These are phyloP conservation scores for Euwallacea fornicatus DNA, from an alignment of 1,140 invertebrate genomes.

Conservation along the genomic window DNA sequence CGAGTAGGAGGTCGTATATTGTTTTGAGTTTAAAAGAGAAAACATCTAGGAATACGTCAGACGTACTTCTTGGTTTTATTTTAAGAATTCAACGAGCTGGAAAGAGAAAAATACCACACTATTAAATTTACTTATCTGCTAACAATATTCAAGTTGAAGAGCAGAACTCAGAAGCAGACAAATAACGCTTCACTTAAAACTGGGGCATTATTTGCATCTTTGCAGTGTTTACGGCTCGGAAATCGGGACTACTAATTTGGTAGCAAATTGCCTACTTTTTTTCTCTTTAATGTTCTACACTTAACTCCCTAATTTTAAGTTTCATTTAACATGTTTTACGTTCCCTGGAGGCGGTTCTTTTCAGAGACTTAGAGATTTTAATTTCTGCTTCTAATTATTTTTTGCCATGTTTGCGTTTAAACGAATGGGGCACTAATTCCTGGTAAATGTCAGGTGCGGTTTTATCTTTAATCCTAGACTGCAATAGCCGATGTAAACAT, in stretches of 20 bases:
- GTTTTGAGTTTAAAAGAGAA: too few relatives aligned
- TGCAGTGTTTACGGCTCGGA: constrained; percentile 7
- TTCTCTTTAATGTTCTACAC: constrained; percentile 5
- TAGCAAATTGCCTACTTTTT: constrained; percentile 18
- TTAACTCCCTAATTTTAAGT: constrained; percentile 14
- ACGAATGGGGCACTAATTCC: too few relatives aligned
- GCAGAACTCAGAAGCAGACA: neutral
- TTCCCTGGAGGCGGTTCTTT: neutral
- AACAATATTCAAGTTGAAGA: too few relatives aligned
- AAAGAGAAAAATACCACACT: too few relatives aligned
- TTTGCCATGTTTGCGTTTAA: neutral
- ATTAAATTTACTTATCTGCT: too few relatives aligned
- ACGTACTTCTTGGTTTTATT: too few relatives aligned
- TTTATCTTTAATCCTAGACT: too few relatives aligned
- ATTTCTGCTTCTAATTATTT: constrained; percentile 11
- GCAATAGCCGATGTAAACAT: too few relatives aligned
- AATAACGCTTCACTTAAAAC: constrained; percentile 8
- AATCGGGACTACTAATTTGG: constrained; percentile 15
- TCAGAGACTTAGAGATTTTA: constrained; percentile 7
- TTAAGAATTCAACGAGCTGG: too few relatives aligned
- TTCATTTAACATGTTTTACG: constrained; percentile 14
- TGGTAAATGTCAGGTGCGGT: too few relatives aligned
- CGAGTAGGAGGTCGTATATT: too few relatives aligned
- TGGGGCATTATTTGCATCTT: constrained; percentile 11
- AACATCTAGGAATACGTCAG: too few relatives aligned